Conservation (phyloP, 2,888 invertebrate species). For the Gonocerus acuteangulatus region DNA sequence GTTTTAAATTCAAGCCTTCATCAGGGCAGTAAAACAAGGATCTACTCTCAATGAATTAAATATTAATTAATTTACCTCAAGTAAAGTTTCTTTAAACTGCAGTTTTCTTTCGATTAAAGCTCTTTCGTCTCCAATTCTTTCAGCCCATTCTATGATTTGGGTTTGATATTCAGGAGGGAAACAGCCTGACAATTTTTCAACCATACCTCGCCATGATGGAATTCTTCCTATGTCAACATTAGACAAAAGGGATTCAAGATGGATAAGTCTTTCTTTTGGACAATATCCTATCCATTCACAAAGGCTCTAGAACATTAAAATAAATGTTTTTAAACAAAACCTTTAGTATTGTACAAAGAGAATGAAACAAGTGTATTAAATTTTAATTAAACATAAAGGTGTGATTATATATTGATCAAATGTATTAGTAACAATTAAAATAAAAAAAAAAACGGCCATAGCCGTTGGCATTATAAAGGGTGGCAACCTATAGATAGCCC, state of each 20-base stretch:
- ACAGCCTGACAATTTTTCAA: background rate
- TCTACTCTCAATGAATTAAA: too few relatives aligned
- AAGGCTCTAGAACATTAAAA: background rate
- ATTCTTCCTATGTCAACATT: constrained; percentile 4
- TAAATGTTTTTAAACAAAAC: too few relatives aligned
- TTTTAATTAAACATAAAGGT: too few relatives aligned
- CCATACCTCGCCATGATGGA: constrained; percentile 10
- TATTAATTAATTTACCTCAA: constrained; percentile 9
- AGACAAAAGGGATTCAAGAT: background rate
- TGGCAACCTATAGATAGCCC: too few relatives aligned
- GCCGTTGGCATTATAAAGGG: too few relatives aligned
- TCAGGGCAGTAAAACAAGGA: too few relatives aligned
- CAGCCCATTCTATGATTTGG: constrained; percentile 2
- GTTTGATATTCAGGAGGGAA: constrained; percentile 1
- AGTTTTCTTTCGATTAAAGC: constrained; percentile 2
- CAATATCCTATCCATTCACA: constrained; percentile 7
- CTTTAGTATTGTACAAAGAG: too few relatives aligned
- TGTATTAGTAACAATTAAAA: too few relatives aligned
- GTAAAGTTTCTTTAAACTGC: background rate
- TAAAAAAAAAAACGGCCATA: too few relatives aligned
- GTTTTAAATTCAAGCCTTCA: too few relatives aligned
- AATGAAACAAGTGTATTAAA: too few relatives aligned
- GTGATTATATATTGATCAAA: too few relatives aligned
- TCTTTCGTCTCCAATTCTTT: background rate
- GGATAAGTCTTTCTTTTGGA: background rate